Base-by-base conservation (phyloP, 2,797 vertebrate genomes). In the Alectoris magna region DNA sequence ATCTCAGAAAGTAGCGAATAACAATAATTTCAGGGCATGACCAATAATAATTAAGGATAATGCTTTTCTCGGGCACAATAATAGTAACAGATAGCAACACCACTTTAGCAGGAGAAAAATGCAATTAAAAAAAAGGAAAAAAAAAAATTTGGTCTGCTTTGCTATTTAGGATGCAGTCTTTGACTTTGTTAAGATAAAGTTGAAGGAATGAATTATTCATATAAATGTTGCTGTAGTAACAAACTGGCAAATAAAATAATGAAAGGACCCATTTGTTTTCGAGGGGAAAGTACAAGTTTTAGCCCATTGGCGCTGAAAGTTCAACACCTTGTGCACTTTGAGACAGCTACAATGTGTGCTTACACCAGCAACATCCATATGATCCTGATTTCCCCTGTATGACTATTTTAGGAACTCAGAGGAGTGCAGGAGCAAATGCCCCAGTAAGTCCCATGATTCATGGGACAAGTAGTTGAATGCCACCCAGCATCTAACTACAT, bases 151-250 rank as follows among this genome's bases (percentile, higher is more conserved):
- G 93, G 88, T 96, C 93, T 97, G 88, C 96, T 96, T 96, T 96
- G 90, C 95, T 97, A 97, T 97, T 97, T 97, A 88, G 91, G 94
- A 97, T 95, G 91, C 91, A 93, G 96, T 94, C 96, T 97, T 97
- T 97, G 97, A 97, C 97, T 97, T 97, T 95, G 89, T 96, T 96
- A 97, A 92, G 96, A 97, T 97, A 97, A 97, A 97, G 96, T 96
- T 97, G 96, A 96, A 97, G 85, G 72, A 94, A 98, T 97, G 97
- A 98, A 97, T 98, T 97, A 98, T 97, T 97, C 97, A 98, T 96
- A 83, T 92, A 94, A 96, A 97, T 92, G 96, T 97, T 97, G 96
- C 96, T 77, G 1, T 97, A 97, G 97, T 96, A 97, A 97, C 97
- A 97, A 93, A 95, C 71, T 92, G 95, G 95, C 90, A 97, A 97